Percentiles rank a stretch among this genome's conserved stretches.
These are phyloP conservation scores for Toxonevra muliebris DNA, from an alignment of 2,888 invertebrate genomes.

Conservation along the genomic window DNA sequence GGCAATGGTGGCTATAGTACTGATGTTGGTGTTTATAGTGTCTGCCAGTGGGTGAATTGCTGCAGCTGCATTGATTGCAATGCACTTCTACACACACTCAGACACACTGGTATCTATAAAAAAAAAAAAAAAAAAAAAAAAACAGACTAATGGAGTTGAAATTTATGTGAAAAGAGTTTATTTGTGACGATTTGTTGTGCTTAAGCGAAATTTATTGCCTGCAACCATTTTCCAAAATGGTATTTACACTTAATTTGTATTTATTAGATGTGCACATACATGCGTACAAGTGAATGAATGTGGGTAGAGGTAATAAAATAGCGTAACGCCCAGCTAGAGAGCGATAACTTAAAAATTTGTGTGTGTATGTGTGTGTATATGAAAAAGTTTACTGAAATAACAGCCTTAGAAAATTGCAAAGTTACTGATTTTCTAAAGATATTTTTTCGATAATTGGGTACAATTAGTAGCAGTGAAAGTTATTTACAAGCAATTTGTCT, in stretches of 20 bases:
- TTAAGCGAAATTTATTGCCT: constrained; percentile 26
- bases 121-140: background rate
- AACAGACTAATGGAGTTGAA: constrained; percentile 25
- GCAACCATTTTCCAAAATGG: constrained; percentile 26
- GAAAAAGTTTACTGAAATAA: too few relatives aligned
- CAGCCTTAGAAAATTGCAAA: too few relatives aligned
- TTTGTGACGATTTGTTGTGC: constrained; percentile 33
- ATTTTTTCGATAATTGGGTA: too few relatives aligned
- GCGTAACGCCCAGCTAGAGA: background rate
- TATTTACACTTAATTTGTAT: constrained; percentile 26
- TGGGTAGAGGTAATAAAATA: background rate
- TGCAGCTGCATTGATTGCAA: background rate
- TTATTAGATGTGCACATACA: constrained; percentile 21
- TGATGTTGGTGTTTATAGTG: background rate
- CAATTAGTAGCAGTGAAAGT: too few relatives aligned
- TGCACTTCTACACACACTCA: background rate
- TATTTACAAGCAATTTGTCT: too few relatives aligned
- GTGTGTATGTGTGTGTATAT: background rate
- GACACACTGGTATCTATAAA: too few relatives aligned
- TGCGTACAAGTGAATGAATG: background rate
- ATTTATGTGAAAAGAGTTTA: constrained; percentile 31
- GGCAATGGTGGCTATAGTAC: background rate
- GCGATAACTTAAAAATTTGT: background rate
- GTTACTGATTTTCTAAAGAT: too few relatives aligned
- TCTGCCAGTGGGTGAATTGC: background rate